phyloP scores from a whole-genome alignment of 2,888 invertebrate genomes.

The Acanthococcus lagerstroemiae region DNA sequence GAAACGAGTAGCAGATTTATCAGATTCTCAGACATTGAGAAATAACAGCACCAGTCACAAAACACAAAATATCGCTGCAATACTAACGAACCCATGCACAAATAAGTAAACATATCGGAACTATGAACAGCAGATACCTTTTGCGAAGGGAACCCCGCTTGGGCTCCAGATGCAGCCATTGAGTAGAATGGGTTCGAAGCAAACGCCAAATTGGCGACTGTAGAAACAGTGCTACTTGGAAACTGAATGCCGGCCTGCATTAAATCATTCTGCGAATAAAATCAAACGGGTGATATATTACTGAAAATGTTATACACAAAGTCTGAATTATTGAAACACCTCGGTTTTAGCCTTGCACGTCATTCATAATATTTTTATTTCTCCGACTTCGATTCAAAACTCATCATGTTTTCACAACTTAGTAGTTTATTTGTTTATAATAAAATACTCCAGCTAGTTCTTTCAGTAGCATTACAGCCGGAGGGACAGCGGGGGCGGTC shows the following conservation, averaged over 20 bases:
- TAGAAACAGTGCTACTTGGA: not conserved
- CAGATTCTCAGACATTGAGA: not conserved
- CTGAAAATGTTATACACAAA: not conserved
- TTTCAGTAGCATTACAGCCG: no score
- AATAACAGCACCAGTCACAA: not conserved
- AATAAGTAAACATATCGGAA: not conserved
- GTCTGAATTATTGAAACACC: no score
- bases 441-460: no score
- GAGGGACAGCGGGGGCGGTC: no score
- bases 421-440: no score
- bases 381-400: not conserved
- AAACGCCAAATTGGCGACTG: constrained; percentile 27
- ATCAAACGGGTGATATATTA: not conserved
- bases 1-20: not conserved
- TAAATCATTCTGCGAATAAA: constrained; percentile 8
- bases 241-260: constrained; percentile 5
- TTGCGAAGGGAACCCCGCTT: constrained; percentile 22
- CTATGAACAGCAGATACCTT: not conserved
- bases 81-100: not conserved
- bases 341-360: no score
- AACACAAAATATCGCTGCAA: not conserved
- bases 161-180: constrained; percentile 35
- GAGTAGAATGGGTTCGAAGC: constrained; percentile 37
- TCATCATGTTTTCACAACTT: no score
- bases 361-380: not conserved